These are phyloP conservation scores for Melanargia galathea DNA, from an alignment of 2,888 invertebrate species.

Conservation along the genomic window DNA sequence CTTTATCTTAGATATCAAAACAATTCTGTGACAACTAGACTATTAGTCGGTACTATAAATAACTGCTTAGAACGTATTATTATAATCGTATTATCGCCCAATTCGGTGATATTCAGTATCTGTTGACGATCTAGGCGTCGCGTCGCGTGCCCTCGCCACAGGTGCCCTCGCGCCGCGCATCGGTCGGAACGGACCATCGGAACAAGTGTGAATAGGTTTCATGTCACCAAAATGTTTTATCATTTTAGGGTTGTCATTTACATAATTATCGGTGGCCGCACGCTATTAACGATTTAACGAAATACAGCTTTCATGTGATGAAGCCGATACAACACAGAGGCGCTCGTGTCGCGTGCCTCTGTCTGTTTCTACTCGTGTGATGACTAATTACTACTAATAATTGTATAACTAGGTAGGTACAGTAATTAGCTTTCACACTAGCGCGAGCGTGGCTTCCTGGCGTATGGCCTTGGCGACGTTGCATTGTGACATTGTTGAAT, in stretches of 20 bases:
- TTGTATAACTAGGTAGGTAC: no score
- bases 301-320: not conserved
- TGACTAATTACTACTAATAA: no score
- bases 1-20: no score
- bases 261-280: not conserved
- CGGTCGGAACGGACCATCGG: not conserved
- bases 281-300: not conserved
- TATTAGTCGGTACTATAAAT: not conserved
- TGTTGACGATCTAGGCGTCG: not conserved
- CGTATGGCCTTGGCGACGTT: no score
- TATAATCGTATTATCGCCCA: conserved; percentile 31
- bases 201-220: not conserved
- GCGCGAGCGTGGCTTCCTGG: no score
- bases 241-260: conserved; percentile 2
- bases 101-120: not conserved
- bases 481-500: no score
- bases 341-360: not conserved
- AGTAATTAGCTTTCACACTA: no score
- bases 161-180: not conserved
- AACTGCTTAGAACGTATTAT: conserved; percentile 19
- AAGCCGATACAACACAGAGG: not conserved
- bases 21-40: not conserved
- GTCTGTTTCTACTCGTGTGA: not conserved
- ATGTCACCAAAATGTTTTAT: not conserved
- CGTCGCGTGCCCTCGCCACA: not conserved